Evolutionary conservation across 2,113 vertebrate genomes (phyloP).

Genomic region (Apodemus sylvaticus): DNA sequence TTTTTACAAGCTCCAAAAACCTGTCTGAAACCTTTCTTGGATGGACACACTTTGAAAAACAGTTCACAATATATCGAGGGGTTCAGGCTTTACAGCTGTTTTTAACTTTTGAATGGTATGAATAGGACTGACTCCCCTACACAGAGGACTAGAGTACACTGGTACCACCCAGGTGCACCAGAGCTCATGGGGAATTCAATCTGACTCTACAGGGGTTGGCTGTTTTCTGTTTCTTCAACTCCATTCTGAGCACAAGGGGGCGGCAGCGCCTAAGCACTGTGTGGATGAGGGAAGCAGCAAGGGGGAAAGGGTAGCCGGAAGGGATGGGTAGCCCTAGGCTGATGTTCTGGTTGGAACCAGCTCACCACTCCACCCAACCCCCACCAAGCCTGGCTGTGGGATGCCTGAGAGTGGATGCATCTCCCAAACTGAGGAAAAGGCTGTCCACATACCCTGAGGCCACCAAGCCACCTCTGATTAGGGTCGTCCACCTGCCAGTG

Average conservation of each 20-base stretch:
- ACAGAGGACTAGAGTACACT: neutral
- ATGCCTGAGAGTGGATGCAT: rapidly evolving
- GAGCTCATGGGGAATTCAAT: neutral
- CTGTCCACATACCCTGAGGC: rapidly evolving
- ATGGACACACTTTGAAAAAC: neutral
- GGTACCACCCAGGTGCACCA: neutral
- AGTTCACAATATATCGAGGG: neutral
- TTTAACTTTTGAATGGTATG: neutral
- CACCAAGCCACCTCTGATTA: neutral
- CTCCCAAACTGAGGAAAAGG: rapidly evolving
- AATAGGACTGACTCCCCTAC: neutral
- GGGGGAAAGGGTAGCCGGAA: rapidly evolving
- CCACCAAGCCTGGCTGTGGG: too few relatives aligned
- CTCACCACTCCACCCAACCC: too few relatives aligned
- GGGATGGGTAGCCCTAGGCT: neutral
- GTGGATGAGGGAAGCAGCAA: neutral
- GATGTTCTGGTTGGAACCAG: rapidly evolving
- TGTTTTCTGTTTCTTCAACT: neutral
- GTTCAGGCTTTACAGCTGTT: neutral
- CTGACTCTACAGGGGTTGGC: neutral
- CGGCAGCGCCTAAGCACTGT: too few relatives aligned
- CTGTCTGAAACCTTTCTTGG: neutral
- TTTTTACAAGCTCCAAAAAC: neutral
- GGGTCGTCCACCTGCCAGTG: rapidly evolving
- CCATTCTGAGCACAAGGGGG: rapidly evolving